A percentile compares a stretch with the other conserved stretches of the same genome.
Evolutionary conservation across 2,888 invertebrate species (phyloP).

Genomic region (Oligia strigilis): DNA sequence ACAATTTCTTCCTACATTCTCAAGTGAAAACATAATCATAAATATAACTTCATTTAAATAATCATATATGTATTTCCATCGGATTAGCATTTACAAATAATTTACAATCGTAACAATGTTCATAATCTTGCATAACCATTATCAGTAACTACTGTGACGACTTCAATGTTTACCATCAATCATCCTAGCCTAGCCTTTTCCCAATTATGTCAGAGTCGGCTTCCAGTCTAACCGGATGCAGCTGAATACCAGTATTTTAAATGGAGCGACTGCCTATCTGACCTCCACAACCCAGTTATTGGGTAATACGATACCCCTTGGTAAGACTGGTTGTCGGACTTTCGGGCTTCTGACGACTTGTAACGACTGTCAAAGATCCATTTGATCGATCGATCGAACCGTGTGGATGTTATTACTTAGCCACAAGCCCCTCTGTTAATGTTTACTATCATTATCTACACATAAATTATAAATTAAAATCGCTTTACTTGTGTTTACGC

Average conservation of each 20-base stretch:
- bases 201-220: background rate
- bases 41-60: conserved; percentile 45
- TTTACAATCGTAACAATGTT: conserved; percentile 25
- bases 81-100: conserved; percentile 34
- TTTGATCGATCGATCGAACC: background rate
- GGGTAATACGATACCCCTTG: background rate
- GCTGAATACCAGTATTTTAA: background rate
- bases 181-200: background rate
- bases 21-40: conserved; percentile 35
- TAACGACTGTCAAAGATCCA: background rate
- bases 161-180: conserved; percentile 21
- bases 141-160: conserved; percentile 28
- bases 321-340: background rate
- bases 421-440: background rate
- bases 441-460: background rate
- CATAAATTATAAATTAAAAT: background rate
- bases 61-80: conserved; percentile 5
- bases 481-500: background rate
- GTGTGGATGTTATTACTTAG: background rate
- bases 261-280: background rate
- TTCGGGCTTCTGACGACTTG: background rate
- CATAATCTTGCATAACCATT: conserved; percentile 36
- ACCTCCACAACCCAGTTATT: background rate
- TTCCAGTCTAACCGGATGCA: background rate
- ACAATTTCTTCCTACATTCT: conserved; percentile 8